These are phyloP conservation scores for Orchesellides sinensis DNA, from an alignment of 2,888 invertebrate species.

Conservation along the genomic window DNA sequence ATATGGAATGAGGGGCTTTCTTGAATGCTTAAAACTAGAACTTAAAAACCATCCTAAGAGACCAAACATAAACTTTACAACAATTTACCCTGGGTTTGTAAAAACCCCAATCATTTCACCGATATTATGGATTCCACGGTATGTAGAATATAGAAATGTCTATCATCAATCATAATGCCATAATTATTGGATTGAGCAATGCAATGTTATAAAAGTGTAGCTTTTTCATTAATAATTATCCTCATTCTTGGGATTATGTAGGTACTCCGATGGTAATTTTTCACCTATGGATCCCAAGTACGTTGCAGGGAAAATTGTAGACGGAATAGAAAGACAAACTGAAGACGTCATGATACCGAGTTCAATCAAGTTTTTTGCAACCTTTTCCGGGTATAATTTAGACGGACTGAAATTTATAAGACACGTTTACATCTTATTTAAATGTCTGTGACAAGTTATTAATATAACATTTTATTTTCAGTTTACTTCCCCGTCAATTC, in stretches of 20 bases:
- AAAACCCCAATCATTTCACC: constrained; percentile 77
- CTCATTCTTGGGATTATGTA: background rate
- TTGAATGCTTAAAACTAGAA: constrained; percentile 82
- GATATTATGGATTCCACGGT: constrained; percentile 8
- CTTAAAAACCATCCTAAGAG: constrained; percentile 80
- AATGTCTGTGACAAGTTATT: background rate
- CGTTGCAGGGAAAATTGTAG: constrained; percentile 11
- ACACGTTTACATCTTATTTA: background rate
- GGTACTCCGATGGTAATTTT: background rate
- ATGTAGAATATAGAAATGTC: background rate
- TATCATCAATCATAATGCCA: background rate
- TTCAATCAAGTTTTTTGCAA: background rate
- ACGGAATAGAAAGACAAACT: background rate
- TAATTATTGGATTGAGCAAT: background rate
- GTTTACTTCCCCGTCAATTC: no score
- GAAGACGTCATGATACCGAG: constrained; percentile 36
- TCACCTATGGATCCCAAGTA: constrained; percentile 3
- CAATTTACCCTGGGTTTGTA: constrained; percentile 83
- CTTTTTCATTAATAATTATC: background rate
- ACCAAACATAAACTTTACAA: constrained; percentile 80
- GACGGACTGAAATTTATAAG: background rate
- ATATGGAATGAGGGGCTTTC: constrained; percentile 83
- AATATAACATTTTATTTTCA: no score
- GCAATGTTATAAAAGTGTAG: background rate
- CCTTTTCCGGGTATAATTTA: background rate